Evolutionary conservation across 2,113 vertebrate genomes (phyloP).

Genomic region (Brachyhypopomus occidentalis): DNA sequence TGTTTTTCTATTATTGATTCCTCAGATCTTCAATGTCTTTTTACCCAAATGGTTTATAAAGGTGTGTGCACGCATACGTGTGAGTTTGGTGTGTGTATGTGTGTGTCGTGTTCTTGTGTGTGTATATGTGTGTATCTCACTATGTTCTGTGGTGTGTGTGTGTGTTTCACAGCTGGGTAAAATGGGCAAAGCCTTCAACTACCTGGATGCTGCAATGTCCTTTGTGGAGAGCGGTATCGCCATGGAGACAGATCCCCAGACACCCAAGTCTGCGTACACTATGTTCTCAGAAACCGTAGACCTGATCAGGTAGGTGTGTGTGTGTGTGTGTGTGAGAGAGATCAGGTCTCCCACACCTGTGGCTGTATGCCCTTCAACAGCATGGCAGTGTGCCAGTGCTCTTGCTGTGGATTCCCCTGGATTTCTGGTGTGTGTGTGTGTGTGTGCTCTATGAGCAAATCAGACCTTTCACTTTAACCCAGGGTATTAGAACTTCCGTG

Average conservation of each 20-base stretch:
- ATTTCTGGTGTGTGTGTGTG: no score
- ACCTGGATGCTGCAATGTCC: constrained; percentile 87
- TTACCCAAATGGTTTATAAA: no score
- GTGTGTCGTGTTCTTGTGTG: no score
- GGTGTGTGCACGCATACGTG: no score
- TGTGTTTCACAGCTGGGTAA: constrained; percentile 78
- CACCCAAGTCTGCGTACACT: constrained; percentile 82
- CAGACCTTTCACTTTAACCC: no score
- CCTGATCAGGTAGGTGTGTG: constrained; percentile 84
- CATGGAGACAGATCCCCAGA: constrained; percentile 80
- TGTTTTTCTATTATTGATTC: background rate
- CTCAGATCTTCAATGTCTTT: background rate
- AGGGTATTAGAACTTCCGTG: no score
- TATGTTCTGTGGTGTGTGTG: background rate
- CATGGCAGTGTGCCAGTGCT: no score
- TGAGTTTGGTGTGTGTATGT: no score
- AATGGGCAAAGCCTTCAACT: constrained; percentile 84
- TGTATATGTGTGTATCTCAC: no score
- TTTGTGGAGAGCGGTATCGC: constrained; percentile 89
- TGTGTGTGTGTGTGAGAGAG: background rate
- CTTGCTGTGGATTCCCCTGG: no score
- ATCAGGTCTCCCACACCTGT: background rate
- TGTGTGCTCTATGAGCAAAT: no score
- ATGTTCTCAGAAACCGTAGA: constrained; percentile 87
- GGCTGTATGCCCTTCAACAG: no score